Evolutionary conservation across 2,888 invertebrate genomes (phyloP).

Genomic region (Coleophora flavipennella): DNA sequence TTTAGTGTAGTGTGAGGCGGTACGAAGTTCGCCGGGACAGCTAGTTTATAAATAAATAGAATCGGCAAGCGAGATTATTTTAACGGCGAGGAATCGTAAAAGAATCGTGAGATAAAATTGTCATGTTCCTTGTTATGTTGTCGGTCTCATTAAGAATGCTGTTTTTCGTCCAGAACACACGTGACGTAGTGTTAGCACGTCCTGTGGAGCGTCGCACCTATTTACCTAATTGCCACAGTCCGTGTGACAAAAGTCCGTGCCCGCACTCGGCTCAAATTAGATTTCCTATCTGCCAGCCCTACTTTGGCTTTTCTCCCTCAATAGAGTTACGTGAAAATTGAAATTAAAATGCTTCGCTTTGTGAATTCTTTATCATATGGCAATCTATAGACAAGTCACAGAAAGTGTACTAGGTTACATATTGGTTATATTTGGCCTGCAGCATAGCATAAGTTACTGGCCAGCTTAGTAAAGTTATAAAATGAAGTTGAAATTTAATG

Average conservation of each 20-base stretch:
- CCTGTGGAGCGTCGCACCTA: slow-evolving; percentile 23
- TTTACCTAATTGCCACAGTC: slow-evolving; percentile 64
- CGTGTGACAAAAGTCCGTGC: slow-evolving; percentile 60
- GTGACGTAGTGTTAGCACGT: not conserved
- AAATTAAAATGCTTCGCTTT: no score
- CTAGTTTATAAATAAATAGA: no score
- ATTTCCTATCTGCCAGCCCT: slow-evolving; percentile 30
- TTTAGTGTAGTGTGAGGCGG: no score
- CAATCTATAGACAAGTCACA: no score
- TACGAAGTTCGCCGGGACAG: no score
- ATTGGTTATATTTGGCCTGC: no score
- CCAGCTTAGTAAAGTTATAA: no score
- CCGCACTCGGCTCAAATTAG: slow-evolving; percentile 51
- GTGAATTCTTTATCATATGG: no score
- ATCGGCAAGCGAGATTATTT: no score
- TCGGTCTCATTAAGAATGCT: not conserved
- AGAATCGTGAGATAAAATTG: not conserved
- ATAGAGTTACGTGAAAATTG: not conserved
- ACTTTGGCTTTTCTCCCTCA: not conserved
- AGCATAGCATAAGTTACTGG: no score
- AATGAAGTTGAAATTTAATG: no score
- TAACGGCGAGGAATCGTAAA: no score
- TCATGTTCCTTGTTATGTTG: not conserved
- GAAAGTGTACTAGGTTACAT: slow-evolving; percentile 15
- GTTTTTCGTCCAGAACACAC: not conserved